Base-by-base conservation (phyloP, 1,140 invertebrate species). In the Aphaenogaster rudis region DNA sequence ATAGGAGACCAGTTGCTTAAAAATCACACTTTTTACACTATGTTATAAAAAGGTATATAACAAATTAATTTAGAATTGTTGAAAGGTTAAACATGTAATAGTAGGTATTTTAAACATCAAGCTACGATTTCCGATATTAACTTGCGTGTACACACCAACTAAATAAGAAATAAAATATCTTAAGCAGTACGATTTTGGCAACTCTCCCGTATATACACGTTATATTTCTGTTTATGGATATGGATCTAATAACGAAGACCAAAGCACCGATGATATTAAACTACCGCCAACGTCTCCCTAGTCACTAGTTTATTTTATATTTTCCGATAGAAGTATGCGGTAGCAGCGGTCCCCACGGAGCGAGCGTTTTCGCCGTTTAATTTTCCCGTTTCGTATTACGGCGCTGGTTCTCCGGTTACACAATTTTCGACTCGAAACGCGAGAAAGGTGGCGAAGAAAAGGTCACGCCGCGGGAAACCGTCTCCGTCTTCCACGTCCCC, bases 281-380 rank as follows among this genome's bases (percentile, higher is more conserved):
- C 9, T 78, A 78, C 63, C 17, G 42, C 17, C 42, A 64, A 64
- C 28, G 17, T 48, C 15, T 45, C 57, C 17, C 36, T 3, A 48
- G 54, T 48, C 39, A 42, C 74, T 45, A 45, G 39, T 50, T 45
- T 84, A 36, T 42, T 61, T 76, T 76, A 33, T 45, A 21, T 84
- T 48, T 13, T 74, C n/a, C n/a, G 42, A 59, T 50, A 13, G 69
- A 48, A 61, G 15, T 28, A 28, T 52, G n/a, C 48, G n/a, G 48
- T n/a, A 82, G 28, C 57, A 63, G 28, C 28, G 28, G 2, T 78
- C 57, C 42, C 59, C 15, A 6, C 59, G 57, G 57, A 78, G 76
- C 76, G 57, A 78, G 45, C 57, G 28, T 28, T 78, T 63, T 45
- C 57, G 2, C 57, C 42, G 9, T 78, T 78, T 78, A 78, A 80